Evolutionary conservation across 2,797 vertebrate genomes (phyloP).

Genomic region (Neosilurus mollespiculum): DNA sequence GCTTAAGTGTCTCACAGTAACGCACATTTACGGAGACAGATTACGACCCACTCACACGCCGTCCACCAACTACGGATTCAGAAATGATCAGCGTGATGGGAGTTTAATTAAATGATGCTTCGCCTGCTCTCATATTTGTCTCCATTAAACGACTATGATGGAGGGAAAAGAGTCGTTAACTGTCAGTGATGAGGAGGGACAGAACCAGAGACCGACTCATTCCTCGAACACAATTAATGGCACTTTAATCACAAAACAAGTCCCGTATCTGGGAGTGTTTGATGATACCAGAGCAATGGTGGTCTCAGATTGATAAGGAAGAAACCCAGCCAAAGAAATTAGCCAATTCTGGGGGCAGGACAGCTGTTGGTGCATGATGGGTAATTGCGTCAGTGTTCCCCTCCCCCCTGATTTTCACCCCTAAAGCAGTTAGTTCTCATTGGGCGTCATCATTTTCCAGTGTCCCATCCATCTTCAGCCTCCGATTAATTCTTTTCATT

Average conservation of each 20-base stretch:
- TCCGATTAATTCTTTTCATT: conserved; percentile 97
- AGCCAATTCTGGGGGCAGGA: conserved; percentile 65
- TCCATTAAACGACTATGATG: conserved; percentile 38
- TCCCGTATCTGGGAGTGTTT: conserved; percentile 32
- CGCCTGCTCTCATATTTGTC: conserved; percentile 31
- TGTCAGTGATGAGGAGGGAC: conserved; percentile 46
- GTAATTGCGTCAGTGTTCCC: conserved; percentile 75
- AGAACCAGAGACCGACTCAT: neutral
- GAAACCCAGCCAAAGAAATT: conserved; percentile 67
- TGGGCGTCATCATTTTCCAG: conserved; percentile 94
- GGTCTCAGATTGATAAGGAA: conserved; percentile 57
- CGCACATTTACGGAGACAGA: neutral
- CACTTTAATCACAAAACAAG: neutral
- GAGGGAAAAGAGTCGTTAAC: conserved; percentile 47
- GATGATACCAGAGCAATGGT: conserved; percentile 33
- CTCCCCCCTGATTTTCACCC: conserved; percentile 55
- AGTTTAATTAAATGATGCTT: conserved; percentile 45
- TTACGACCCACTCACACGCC: neutral
- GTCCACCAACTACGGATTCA: neutral
- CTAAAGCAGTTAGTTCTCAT: conserved; percentile 95
- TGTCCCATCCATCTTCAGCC: conserved; percentile 97
- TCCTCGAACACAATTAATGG: conserved; percentile 28
- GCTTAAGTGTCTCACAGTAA: conserved; percentile 8
- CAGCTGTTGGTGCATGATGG: conserved; percentile 76
- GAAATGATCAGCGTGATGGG: conserved; percentile 23